phyloP scores from a whole-genome alignment of 2,888 invertebrate species.

The Pinctada fucata region DNA sequence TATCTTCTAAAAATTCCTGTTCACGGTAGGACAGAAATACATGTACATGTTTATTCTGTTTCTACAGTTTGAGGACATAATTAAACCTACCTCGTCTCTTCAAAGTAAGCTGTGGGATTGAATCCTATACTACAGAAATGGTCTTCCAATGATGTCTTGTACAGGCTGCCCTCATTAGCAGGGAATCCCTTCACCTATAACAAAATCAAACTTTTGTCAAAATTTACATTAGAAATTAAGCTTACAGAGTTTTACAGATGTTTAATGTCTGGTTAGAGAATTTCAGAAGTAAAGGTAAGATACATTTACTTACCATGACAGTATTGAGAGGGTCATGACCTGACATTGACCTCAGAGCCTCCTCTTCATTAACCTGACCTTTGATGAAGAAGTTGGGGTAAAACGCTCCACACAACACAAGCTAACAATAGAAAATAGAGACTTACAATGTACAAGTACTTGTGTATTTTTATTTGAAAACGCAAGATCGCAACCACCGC shows the following conservation, averaged over 20 bases:
- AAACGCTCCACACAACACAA: slow-evolving; percentile 91
- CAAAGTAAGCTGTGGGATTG: slow-evolving; percentile 64
- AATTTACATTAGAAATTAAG: too few species aligned
- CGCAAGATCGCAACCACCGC: too few species aligned
- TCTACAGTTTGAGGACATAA: too few species aligned
- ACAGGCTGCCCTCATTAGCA: slow-evolving; percentile 73
- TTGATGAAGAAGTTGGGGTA: slow-evolving; percentile 93
- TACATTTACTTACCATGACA: slow-evolving; percentile 82
- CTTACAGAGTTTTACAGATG: too few species aligned
- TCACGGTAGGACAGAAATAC: too few species aligned
- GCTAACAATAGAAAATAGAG: slow-evolving; percentile 76
- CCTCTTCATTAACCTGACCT: slow-evolving; percentile 82
- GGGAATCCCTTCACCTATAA: slow-evolving; percentile 73
- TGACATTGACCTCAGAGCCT: slow-evolving; percentile 83
- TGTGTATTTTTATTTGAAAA: too few species aligned
- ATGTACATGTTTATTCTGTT: too few species aligned
- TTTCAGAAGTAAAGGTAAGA: too few species aligned
- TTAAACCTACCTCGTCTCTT: slow-evolving; percentile 73
- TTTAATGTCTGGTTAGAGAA: too few species aligned
- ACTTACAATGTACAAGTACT: too few species aligned
- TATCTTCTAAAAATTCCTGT: too few species aligned
- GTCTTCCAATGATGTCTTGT: slow-evolving; percentile 70
- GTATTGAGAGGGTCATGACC: slow-evolving; percentile 88
- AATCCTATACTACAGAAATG: slow-evolving; percentile 65
- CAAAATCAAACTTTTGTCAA: neutral